Evolutionary conservation across 1,140 invertebrate species (phyloP), one percentile per base, ranked within the genome.

Genomic region (Lepidurus couesii): DNA sequence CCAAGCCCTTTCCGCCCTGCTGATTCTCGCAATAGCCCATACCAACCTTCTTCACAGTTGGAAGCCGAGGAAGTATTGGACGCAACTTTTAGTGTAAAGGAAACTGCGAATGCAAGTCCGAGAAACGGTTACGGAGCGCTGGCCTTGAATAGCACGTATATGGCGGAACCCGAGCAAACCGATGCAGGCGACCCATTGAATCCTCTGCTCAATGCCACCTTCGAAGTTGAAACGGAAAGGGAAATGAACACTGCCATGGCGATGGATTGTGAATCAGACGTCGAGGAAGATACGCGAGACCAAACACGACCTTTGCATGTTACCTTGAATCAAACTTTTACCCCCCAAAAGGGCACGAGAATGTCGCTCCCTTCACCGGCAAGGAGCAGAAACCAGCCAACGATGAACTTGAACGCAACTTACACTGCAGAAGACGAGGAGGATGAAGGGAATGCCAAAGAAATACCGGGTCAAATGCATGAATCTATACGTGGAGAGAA

Each of bases 281-380:
- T n/a, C 16, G 53, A 65, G 13, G 53, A 65, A 9, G 53, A 65
- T 21, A 13, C 8, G 53, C 53, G 21, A 7, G 8, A 65, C 21
- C 53, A 65, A 65, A 65, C 53, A 65, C 53, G n/a, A 13, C 16
- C 53, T n/a, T 11, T 65, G 53, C 16, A 65, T 65, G 53, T 65
- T 65, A n/a, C 53, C 1, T 65, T 65, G 53, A 65, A 65, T 21
- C 53, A 65, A 65, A 65, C 53, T 13, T 65, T 65, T 65, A 65
- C 53, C 16, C n/a, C 53, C 53, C 53, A 65, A 16, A 65, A 65
- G 13, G 13, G 16, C 9, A 13, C 53, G 16, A 65, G 13, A 21
- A n/a, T 21, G 53, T 13, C 53, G 7, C 21, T 21, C 53, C 53
- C 53, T 9, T 65, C 21, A 65, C 53, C 6, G 21, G 53, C 53